Base-by-base conservation (phyloP, 1,140 invertebrate species). In the Drosophila nasuta region DNA sequence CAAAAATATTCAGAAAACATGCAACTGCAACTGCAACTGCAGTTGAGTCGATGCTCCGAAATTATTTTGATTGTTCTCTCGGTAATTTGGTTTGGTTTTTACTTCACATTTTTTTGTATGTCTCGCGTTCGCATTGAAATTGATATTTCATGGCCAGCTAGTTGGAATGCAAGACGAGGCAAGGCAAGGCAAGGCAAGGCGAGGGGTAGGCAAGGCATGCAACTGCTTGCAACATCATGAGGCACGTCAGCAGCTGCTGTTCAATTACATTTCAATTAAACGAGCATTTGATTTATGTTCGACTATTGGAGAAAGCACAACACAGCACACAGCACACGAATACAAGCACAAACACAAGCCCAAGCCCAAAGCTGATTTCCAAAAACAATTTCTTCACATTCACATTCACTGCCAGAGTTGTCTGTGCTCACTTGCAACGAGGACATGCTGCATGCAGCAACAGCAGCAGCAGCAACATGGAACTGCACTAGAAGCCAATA, bases 211-310 rank as follows among this genome's bases (percentile, higher is more conserved):
- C 30, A 5, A 33, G 5, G 30, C 30, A 33, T 33, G 30, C 20
- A 25, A 25, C 20, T 28, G 28, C 38, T 41, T n/a, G 38, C 41
- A n/a, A n/a, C 30, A 54, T n/a, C 30, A 54, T n/a, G 51, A 13
- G 30, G 51, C 51, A 54, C 51, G 30, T 54, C 51, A 54, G 33
- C 48, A 64, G 20, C 46, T 38, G 33, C 28, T 54, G 49, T 54
- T n/a, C 59, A 63, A 63, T 70, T 54, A 35, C 25, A 54, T 38
- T 63, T 63, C 67, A 63, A 70, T 70, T 70, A 46, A 62, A 41
- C 13, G 35, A 8, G 1, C 46, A 38, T 52, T 52, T 45, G 38
- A 70, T 38, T 43, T 38, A 56, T 54, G 48, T 17, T 13, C 41
- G 33, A 41, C 8, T 17, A 62, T n/a, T 38, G 15, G 56, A 25